Evolutionary conservation across 2,113 vertebrate genomes (phyloP).

Genomic region (Daboia siamensis): DNA sequence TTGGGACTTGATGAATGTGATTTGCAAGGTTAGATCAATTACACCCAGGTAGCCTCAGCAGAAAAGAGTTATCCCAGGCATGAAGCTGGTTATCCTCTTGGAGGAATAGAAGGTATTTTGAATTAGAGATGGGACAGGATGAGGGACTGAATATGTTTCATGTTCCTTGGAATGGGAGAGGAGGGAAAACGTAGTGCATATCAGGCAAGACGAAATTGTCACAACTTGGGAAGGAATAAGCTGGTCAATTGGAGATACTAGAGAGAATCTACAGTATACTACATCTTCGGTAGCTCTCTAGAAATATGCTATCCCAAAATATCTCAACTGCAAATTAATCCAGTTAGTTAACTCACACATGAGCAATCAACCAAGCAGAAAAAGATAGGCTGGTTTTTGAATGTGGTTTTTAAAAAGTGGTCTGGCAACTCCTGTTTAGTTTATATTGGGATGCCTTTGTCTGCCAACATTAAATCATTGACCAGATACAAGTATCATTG

Average conservation of each 20-base stretch:
- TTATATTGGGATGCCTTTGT: too few relatives aligned
- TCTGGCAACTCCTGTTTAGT: too few relatives aligned
- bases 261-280: not conserved
- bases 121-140: not conserved
- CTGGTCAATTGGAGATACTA: not conserved
- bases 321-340: not conserved
- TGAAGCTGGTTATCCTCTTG: not conserved
- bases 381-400: too few relatives aligned
- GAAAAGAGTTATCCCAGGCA: not conserved
- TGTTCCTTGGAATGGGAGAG: not conserved
- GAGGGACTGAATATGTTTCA: not conserved
- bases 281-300: not conserved
- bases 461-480: too few relatives aligned
- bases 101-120: not conserved
- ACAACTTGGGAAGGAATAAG: not conserved
- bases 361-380: too few relatives aligned
- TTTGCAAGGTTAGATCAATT: not conserved
- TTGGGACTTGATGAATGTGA: not conserved
- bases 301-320: not conserved
- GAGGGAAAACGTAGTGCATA: not conserved
- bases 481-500: too few relatives aligned
- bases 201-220: not conserved
- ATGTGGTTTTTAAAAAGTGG: too few relatives aligned
- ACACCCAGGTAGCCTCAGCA: not conserved
- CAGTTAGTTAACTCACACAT: too few relatives aligned